Conservation (phyloP, 2,888 invertebrate genomes). For the Antheraea assamensis region DNA sequence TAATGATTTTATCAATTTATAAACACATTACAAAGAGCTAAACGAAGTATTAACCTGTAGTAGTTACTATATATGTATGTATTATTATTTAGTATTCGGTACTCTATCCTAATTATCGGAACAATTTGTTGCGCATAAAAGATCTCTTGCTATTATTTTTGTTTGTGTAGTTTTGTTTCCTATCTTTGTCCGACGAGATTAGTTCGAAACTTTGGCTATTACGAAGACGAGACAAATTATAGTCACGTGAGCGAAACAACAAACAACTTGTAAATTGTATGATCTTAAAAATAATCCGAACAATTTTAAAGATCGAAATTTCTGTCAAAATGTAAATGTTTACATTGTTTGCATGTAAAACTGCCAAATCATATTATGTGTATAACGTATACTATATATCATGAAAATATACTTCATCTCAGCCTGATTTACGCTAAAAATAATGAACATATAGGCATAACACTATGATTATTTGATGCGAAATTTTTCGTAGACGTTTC, state of each 20-base stretch:
- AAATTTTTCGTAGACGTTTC: too few relatives aligned
- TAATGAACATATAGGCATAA: too few relatives aligned
- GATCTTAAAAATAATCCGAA: background rate
- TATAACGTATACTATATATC: too few relatives aligned
- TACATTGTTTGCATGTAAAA: too few relatives aligned
- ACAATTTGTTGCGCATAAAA: background rate
- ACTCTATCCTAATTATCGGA: background rate
- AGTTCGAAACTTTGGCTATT: slow-evolving; percentile 8
- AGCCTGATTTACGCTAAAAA: too few relatives aligned
- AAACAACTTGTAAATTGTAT: slow-evolving; percentile 1
- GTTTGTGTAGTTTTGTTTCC: background rate
- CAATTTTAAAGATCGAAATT: background rate
- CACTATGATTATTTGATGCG: too few relatives aligned
- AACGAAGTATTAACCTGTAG: too few relatives aligned
- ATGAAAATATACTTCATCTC: too few relatives aligned
- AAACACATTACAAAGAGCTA: too few relatives aligned
- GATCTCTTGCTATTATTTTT: background rate
- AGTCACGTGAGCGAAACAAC: slow-evolving; percentile 5
- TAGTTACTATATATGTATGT: background rate
- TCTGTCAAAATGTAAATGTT: too few relatives aligned
- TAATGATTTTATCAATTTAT: too few relatives aligned
- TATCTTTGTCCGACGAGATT: slow-evolving; percentile 2
- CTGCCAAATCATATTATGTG: too few relatives aligned
- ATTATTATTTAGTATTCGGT: background rate
- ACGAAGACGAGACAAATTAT: slow-evolving; percentile 4